A percentile compares a stretch with the other conserved stretches of the same genome.
These are phyloP conservation scores for Synanthedon vespiformis DNA, from an alignment of 2,888 invertebrate genomes.

Conservation along the genomic window DNA sequence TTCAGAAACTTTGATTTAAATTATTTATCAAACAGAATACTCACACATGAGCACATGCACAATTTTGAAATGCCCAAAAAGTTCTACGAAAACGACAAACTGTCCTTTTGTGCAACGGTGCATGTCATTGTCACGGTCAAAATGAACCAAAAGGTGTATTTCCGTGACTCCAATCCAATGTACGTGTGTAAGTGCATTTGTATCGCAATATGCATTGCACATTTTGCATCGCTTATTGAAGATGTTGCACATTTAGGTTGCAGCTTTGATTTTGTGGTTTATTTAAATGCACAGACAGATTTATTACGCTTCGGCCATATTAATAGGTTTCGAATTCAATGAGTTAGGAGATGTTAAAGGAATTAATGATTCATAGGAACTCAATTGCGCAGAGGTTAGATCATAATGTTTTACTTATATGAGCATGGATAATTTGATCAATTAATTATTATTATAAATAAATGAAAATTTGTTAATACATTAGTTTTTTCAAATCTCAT, in stretches of 20 bases:
- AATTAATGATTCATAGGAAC: too few relatives aligned
- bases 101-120: conserved; percentile 30
- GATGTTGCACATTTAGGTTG: conserved; percentile 21
- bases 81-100: conserved; percentile 7
- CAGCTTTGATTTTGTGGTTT: conserved; percentile 2
- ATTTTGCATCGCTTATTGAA: conserved; percentile 10
- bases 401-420: too few relatives aligned
- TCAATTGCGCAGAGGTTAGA: too few relatives aligned
- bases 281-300: not conserved
- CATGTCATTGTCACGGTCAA: conserved; percentile 18
- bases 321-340: not conserved
- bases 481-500: too few relatives aligned
- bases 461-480: too few relatives aligned
- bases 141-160: conserved; percentile 27
- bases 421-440: too few relatives aligned
- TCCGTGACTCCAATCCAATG: conserved; percentile 17
- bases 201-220: conserved; percentile 14
- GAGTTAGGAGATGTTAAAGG: not conserved
- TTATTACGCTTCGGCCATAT: not conserved
- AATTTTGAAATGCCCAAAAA: conserved; percentile 7
- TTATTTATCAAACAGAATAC: not conserved
- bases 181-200: conserved; percentile 7
- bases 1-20: too few relatives aligned
- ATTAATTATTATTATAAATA: too few relatives aligned
- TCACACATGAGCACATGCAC: not conserved